phyloP scores from a whole-genome alignment of 1,140 invertebrate species.

The Pseudomyrmex concolor region DNA sequence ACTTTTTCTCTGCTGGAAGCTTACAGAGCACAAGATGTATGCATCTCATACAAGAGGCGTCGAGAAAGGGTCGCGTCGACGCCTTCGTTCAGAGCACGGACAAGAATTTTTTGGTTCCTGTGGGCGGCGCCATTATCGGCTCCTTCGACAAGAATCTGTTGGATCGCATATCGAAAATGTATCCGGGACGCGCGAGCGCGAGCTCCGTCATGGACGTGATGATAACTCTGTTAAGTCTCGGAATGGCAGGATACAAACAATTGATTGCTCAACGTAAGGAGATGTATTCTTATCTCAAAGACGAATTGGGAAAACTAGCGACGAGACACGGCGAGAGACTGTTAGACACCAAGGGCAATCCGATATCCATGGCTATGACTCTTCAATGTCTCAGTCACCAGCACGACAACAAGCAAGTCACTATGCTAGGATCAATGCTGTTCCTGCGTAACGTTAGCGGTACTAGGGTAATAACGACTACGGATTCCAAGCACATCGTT shows the following conservation, averaged over 20 bases:
- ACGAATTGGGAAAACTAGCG: constrained; percentile 87
- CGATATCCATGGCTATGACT: constrained; percentile 90
- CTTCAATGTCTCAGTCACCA: constrained; percentile 81
- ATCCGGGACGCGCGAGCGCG: constrained; percentile 92
- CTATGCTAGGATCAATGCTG: constrained; percentile 90
- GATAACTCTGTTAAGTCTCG: constrained; percentile 92
- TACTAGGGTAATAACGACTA: constrained; percentile 87
- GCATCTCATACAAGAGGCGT: constrained; percentile 90
- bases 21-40: constrained; percentile 91
- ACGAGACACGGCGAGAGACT: constrained; percentile 88
- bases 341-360: constrained; percentile 89
- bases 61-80: constrained; percentile 89
- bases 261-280: constrained; percentile 88
- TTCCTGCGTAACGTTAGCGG: constrained; percentile 90
- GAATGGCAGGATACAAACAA: constrained; percentile 88
- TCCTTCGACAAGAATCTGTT: constrained; percentile 90
- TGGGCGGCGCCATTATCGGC: constrained; percentile 93
- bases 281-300: constrained; percentile 89
- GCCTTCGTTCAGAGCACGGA: constrained; percentile 95
- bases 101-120: constrained; percentile 95
- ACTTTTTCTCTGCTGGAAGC: constrained; percentile 61
- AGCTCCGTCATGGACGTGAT: constrained; percentile 92
- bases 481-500: constrained; percentile 86
- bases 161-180: constrained; percentile 89
- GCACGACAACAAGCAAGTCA: constrained; percentile 84